Evolutionary conservation across 2,888 invertebrate genomes (phyloP).

Genomic region (Tortricodes alternella): DNA sequence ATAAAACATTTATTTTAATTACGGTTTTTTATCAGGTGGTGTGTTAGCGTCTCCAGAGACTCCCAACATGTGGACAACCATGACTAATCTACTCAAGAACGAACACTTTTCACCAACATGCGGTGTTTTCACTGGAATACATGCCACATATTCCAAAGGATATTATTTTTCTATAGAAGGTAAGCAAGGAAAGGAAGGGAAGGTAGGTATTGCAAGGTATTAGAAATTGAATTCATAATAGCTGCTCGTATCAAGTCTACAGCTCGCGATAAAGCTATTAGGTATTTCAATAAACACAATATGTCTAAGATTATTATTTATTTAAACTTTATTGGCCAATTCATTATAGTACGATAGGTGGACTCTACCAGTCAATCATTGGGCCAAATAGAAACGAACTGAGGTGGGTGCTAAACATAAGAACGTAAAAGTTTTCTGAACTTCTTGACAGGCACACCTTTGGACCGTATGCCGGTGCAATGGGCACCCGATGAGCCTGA

Average conservation of each 20-base stretch:
- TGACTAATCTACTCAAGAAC: neutral
- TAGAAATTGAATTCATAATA: neutral
- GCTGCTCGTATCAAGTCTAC: neutral
- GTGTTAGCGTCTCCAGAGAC: constrained; percentile 26
- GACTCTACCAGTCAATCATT: neutral
- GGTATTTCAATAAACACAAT: no score
- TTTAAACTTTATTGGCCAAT: no score
- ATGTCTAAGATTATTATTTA: no score
- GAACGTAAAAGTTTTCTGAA: neutral
- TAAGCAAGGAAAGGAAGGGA: no score
- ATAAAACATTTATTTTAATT: neutral
- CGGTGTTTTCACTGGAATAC: constrained; percentile 27
- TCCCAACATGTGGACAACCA: neutral
- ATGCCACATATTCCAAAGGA: constrained; percentile 31
- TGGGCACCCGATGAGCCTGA: constrained; percentile 35
- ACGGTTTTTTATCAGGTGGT: constrained; percentile 9
- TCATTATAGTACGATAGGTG: no score
- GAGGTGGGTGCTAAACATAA: neutral
- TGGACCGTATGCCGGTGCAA: constrained; percentile 30
- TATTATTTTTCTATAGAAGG: constrained; percentile 31
- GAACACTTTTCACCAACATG: neutral
- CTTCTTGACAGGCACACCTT: constrained; percentile 28
- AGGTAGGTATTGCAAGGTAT: neutral
- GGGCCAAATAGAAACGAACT: no score
- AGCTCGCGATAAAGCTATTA: neutral